A percentile compares a stretch with the other conserved stretches of the same genome.
These are phyloP conservation scores for Centrocercus urophasianus DNA, from an alignment of 2,113 vertebrate genomes.

Conservation along the genomic window DNA sequence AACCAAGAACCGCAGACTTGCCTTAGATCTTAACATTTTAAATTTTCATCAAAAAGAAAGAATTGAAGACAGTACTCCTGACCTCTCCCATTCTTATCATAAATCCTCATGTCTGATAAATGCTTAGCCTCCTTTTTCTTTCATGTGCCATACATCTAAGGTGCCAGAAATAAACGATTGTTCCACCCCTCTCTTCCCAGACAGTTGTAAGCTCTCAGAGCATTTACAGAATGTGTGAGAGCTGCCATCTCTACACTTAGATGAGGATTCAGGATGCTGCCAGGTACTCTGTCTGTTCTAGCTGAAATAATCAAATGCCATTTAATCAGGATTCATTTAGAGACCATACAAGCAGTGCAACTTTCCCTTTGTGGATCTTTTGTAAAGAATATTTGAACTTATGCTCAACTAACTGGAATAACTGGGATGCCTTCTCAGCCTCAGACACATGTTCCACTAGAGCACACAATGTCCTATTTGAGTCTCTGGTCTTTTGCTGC, in stretches of 20 bases:
- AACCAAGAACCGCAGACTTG: background rate
- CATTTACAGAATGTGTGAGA: background rate
- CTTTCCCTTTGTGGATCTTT: background rate
- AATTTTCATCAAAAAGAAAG: constrained; percentile 3
- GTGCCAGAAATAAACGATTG: background rate
- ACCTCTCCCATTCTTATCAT: background rate
- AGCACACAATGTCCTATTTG: background rate
- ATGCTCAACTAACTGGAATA: background rate
- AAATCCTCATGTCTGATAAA: background rate
- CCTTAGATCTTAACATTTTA: background rate
- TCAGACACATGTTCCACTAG: background rate
- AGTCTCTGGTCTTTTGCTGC: background rate
- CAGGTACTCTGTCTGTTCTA: background rate
- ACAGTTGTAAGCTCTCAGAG: background rate
- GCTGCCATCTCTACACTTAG: background rate
- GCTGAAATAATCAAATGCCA: background rate
- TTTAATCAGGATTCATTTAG: background rate
- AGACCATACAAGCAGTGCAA: background rate
- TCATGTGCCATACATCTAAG: background rate
- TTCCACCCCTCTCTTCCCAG: background rate
- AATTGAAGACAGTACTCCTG: background rate
- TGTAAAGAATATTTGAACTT: background rate
- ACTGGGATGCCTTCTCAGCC: background rate
- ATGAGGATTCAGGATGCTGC: background rate
- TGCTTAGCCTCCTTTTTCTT: background rate